Conservation (phyloP, 1,140 invertebrate species). For the Megathymus violae region DNA sequence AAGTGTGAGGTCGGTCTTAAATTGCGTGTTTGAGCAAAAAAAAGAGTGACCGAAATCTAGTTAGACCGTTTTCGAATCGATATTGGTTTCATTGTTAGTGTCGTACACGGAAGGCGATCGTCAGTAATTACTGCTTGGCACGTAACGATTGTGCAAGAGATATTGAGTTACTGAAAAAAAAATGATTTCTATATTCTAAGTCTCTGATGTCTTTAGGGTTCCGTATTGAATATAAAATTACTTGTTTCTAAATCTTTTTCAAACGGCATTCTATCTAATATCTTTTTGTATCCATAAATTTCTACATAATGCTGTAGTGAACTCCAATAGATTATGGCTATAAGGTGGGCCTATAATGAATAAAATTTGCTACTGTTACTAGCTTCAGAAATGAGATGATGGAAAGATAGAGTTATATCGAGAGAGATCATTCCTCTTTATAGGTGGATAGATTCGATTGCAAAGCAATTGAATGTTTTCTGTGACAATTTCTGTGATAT, state of each 20-base stretch:
- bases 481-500: too few species aligned
- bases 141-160: slow-evolving; percentile 73
- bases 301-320: too few species aligned
- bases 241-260: background rate
- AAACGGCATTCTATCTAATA: too few species aligned
- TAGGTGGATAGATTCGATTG: too few species aligned
- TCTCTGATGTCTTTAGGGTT: background rate
- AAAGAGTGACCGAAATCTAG: slow-evolving; percentile 72
- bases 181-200: slow-evolving; percentile 21
- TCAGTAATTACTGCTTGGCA: slow-evolving; percentile 68
- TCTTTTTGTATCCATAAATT: too few species aligned
- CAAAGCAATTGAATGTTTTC: too few species aligned
- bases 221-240: slow-evolving; percentile 2
- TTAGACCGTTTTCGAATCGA: slow-evolving; percentile 69
- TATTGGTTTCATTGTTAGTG: slow-evolving; percentile 73
- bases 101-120: slow-evolving; percentile 71
- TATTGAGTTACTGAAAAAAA: slow-evolving; percentile 48
- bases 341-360: too few species aligned
- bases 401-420: too few species aligned
- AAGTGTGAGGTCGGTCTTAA: slow-evolving; percentile 47
- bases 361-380: too few species aligned
- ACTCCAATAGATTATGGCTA: too few species aligned
- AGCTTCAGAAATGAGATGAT: too few species aligned
- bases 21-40: slow-evolving; percentile 71
- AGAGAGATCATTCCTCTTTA: too few species aligned